Evolutionary conservation across 2,113 vertebrate species (phyloP).

Genomic region (Labeo catla): DNA sequence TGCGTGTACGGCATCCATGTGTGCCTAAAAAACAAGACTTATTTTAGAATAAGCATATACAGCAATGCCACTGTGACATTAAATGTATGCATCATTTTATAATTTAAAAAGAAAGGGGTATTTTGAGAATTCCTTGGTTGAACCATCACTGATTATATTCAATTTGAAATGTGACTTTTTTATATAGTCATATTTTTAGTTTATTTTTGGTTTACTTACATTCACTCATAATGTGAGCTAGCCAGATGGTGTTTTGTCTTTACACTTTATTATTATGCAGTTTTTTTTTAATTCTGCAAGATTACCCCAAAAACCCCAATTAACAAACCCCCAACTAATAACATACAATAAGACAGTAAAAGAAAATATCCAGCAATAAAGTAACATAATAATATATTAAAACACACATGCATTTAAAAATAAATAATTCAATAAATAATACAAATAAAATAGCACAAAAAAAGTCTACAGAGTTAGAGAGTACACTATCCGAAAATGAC

Average conservation of each 20-base stretch:
- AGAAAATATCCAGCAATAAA: background rate
- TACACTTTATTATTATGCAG: background rate
- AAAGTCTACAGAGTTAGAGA: background rate
- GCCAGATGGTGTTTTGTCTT: background rate
- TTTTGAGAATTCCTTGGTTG: background rate
- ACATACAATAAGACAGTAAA: background rate
- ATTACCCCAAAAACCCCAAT: background rate
- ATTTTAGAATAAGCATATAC: background rate
- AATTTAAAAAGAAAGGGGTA: background rate
- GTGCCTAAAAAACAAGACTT: slow-evolving; percentile 78
- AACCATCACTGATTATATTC: background rate
- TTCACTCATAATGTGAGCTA: background rate
- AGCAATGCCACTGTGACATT: background rate
- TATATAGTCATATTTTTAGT: background rate
- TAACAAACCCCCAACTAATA: background rate
- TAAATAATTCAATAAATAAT: background rate
- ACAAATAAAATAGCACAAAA: background rate
- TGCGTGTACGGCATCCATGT: slow-evolving; percentile 91
- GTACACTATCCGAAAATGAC: background rate
- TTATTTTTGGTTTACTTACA: background rate
- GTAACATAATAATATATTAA: background rate
- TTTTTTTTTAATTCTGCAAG: too few species aligned
- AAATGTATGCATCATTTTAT: background rate
- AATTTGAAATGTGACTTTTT: background rate
- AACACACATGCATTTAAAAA: background rate